Base-by-base conservation (phyloP, 2,113 vertebrate genomes). In the Daboia siamensis region DNA sequence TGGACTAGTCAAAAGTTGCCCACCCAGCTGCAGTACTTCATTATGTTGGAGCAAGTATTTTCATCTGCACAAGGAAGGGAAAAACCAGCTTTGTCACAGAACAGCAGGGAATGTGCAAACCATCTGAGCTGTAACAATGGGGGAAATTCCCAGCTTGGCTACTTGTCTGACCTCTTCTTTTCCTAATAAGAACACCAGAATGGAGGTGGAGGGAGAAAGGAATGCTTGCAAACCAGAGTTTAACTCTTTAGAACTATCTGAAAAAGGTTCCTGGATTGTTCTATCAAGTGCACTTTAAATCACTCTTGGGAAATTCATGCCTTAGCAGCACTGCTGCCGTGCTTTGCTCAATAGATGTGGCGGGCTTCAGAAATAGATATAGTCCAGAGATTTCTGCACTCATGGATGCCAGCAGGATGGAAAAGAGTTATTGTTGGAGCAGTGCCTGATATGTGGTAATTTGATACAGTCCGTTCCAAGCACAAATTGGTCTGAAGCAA, bases 61-160 rank as follows among this genome's bases (percentile, higher is more conserved):
- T 59, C 44, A 44, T 48, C 69, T 84, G 11, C 57, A 20, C 33
- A 48, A 20, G 33, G 15, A 24, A 44, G 56, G 39, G 26, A 39
- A 33, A 29, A 86, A n/a, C n/a, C 54, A 61, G 23, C 29, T 5
- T 48, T 90, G 56, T 61, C 56, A 85, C 74, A 61, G 91, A 87
- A 48, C 86, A 24, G 44, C 64, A 17, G 85, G 89, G 0, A 61
- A 61, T 59, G 23, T 33, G 39, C 61, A 87, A 17, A 46, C 0
- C 1, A n/a, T 15, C 86, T 0, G 11, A 92, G 51, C 5, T 17
- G 61, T 90, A 46, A 86, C 54, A 64, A 2, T 88, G 64, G 92
- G 74, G 94, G 91, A 93, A 95, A 94, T 96, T 95, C 94, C 96
- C 94, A 87, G 88, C 90, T 55, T 69, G 48, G 87, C 57, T 86